These are phyloP conservation scores for Centropus bengalensis DNA, from an alignment of 2,113 vertebrate genomes.

Conservation along the genomic window DNA sequence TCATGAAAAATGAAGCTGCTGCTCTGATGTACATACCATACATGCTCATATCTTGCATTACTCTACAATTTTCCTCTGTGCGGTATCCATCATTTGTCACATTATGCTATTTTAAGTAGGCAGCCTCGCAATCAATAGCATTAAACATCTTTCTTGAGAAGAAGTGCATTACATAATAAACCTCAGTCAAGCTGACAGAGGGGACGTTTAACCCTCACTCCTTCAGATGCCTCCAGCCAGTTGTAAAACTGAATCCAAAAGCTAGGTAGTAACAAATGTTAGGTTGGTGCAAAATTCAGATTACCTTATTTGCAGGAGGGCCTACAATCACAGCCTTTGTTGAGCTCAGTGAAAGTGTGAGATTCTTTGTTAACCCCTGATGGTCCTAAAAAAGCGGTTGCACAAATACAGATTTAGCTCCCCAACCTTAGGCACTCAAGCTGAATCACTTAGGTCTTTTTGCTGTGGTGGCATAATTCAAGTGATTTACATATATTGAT, in stretches of 20 bases:
- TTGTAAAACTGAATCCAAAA: neutral
- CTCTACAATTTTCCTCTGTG: neutral
- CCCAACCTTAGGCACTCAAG: neutral
- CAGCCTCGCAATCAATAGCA: slow-evolving; percentile 55
- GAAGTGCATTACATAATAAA: slow-evolving; percentile 12
- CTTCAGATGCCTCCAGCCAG: neutral
- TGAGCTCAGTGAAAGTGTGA: neutral
- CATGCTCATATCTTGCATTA: slow-evolving; percentile 28
- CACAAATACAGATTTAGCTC: neutral
- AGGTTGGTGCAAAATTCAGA: neutral
- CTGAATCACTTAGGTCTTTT: neutral
- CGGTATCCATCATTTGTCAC: slow-evolving; percentile 52
- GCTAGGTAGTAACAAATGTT: neutral
- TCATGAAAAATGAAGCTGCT: slow-evolving; percentile 46
- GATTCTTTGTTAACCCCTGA: neutral
- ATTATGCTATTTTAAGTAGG: slow-evolving; percentile 54
- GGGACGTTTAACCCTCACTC: neutral
- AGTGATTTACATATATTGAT: slow-evolving; percentile 42
- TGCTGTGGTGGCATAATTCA: slow-evolving; percentile 16
- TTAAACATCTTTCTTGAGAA: slow-evolving; percentile 47
- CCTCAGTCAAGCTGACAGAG: neutral
- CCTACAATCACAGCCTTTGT: neutral
- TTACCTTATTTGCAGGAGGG: neutral
- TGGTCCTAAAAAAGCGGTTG: neutral
- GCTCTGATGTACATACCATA: neutral